Evolutionary conservation across 2,113 vertebrate species (phyloP), one percentile per base, ranked within the genome.

Genomic region (Aphyosemion australe): DNA sequence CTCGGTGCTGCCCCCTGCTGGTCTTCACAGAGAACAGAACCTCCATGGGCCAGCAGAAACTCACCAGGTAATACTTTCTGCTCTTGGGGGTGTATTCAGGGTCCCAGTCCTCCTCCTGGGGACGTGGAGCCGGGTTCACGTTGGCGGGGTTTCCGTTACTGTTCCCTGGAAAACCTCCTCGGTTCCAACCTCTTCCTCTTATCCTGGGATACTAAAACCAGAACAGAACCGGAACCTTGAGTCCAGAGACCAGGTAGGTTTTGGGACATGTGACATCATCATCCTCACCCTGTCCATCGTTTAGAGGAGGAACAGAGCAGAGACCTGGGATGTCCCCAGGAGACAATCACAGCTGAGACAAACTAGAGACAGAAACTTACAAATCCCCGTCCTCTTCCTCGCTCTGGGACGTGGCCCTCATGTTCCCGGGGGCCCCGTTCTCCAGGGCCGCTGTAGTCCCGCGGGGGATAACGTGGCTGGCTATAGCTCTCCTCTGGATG

Each of bases 21-120:
- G 48, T 16, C 13, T 0, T 8, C 10, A 7, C 19, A n/a, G n/a
- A n/a, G n/a, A n/a, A n/a, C n/a, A n/a, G n/a, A n/a, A n/a, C n/a
- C n/a, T n/a, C n/a, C n/a, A n/a, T n/a, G 9, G 3, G 12, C 9
- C 21, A 15, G 26, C 20, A 15, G 11, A 39, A 14, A 93, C 96
- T 13, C 93, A 99, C 97, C 95, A 98, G 84, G 86, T 97, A 99
- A 87, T 99, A 99, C 79, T 98, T 99, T 90, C 97, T 96, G 95
- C 97, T 99, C 88, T 99, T 99, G 4, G 97, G 97, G 0, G 96
- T 99, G 77, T 99, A 98, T 63, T 99, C 97, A 0, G 97, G 97
- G 76, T 98, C 96, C 97, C 97, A 98, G 53, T 99, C 97, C 79
- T 99, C 97, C 52, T 99, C 97, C 0, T 94, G 92, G 69, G 74